Percentiles rank a stretch among this genome's conserved stretches.
Evolutionary conservation across 1,140 invertebrate genomes (phyloP).

Genomic region (Heliconius melpomene): DNA sequence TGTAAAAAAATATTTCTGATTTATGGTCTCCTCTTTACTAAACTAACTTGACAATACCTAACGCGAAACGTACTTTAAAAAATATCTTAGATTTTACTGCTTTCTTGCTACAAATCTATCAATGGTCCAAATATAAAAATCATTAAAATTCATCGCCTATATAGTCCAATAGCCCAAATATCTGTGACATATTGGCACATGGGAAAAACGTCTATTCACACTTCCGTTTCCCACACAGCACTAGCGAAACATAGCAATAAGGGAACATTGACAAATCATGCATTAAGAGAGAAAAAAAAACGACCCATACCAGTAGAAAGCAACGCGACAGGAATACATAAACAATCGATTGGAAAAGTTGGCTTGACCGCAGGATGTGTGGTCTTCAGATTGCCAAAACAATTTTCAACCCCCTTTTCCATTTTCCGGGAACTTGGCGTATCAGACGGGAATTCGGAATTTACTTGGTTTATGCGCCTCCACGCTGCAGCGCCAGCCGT

Average conservation of each 20-base stretch:
- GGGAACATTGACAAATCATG: slow-evolving; percentile 32
- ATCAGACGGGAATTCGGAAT: slow-evolving; percentile 70
- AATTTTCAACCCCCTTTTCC: slow-evolving; percentile 77
- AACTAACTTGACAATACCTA: too few species aligned
- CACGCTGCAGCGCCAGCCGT: slow-evolving; percentile 47
- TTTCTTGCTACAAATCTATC: too few species aligned
- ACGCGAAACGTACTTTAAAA: too few species aligned
- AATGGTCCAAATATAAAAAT: neutral
- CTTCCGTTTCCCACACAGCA: neutral
- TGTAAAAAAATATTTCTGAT: too few species aligned
- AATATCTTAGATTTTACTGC: too few species aligned
- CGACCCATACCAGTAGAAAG: slow-evolving; percentile 29
- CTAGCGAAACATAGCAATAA: slow-evolving; percentile 7
- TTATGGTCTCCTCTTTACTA: too few species aligned
- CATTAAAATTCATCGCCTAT: neutral
- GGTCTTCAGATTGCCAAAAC: slow-evolving; percentile 79
- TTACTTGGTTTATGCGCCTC: slow-evolving; percentile 63
- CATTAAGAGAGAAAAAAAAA: slow-evolving; percentile 32
- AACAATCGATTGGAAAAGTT: slow-evolving; percentile 73
- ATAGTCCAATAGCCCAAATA: neutral
- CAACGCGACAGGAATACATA: slow-evolving; percentile 68
- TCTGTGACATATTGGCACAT: neutral
- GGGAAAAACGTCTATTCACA: neutral
- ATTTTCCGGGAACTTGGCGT: slow-evolving; percentile 77
- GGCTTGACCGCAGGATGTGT: slow-evolving; percentile 80